phyloP scores from a whole-genome alignment of 2,888 invertebrate genomes.

The Lithophane semibrunnea region DNA sequence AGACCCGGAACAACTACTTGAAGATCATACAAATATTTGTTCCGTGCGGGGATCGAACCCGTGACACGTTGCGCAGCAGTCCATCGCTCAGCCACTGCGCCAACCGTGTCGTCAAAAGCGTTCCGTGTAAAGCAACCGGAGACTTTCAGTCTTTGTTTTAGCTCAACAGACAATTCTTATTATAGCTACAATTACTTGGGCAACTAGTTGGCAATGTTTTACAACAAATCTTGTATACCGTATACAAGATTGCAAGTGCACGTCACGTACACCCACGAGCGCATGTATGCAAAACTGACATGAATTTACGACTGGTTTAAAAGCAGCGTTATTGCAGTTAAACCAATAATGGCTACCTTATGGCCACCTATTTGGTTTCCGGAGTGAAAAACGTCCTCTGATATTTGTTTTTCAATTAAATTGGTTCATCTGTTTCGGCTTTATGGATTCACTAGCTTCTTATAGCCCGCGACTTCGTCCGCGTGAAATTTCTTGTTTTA shows the following conservation, averaged over 20 bases:
- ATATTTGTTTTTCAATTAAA: slow-evolving; percentile 39
- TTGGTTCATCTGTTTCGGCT: slow-evolving; percentile 28
- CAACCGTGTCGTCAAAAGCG: too few species aligned
- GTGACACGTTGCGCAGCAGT: too few species aligned
- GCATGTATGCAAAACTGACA: slow-evolving; percentile 22
- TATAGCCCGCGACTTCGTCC: background rate
- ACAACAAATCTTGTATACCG: slow-evolving; percentile 35
- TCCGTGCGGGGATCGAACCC: too few species aligned
- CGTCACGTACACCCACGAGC: slow-evolving; percentile 4
- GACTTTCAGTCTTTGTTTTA: background rate
- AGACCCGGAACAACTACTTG: too few species aligned
- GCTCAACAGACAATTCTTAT: slow-evolving; percentile 19
- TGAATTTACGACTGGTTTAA: slow-evolving; percentile 36
- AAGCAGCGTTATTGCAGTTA: slow-evolving; percentile 27
- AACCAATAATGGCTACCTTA: slow-evolving; percentile 19
- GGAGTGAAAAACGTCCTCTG: slow-evolving; percentile 11
- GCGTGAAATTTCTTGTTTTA: background rate
- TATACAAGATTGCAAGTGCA: too few species aligned
- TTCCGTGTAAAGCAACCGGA: background rate
- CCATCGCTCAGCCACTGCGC: too few species aligned
- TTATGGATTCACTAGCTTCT: slow-evolving; percentile 27
- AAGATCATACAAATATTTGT: too few species aligned
- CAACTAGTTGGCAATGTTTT: slow-evolving; percentile 20
- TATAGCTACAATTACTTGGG: slow-evolving; percentile 4
- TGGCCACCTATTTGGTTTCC: slow-evolving; percentile 20